A percentile compares a stretch with the other conserved stretches of the same genome.
These are phyloP conservation scores for Cephalopachus bancanus DNA, from an alignment of 2,797 vertebrate species.

Conservation along the genomic window DNA sequence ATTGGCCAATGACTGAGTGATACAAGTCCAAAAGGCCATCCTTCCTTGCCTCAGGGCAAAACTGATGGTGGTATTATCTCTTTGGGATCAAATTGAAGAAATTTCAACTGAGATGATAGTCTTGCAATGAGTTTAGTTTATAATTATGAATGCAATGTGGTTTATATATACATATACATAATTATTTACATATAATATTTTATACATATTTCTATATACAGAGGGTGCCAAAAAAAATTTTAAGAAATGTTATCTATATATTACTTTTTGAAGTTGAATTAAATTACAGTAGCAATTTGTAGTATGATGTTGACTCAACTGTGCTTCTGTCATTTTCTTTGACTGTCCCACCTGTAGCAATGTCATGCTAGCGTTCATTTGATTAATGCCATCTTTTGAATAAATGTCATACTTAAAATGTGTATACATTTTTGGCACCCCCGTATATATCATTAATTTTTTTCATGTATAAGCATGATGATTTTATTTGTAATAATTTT, in stretches of 20 bases:
- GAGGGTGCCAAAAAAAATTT: too few species aligned
- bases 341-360: too few species aligned
- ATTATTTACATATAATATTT: background rate
- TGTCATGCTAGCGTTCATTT: too few species aligned
- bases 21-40: background rate
- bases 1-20: background rate
- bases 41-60: background rate
- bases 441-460: background rate
- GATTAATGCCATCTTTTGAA: too few species aligned
- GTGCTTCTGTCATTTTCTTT: too few species aligned
- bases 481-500: slow-evolving; percentile 20
- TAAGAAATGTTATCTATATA: too few species aligned
- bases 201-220: background rate
- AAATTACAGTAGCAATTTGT: too few species aligned
- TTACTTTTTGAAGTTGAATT: too few species aligned
- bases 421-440: too few species aligned
- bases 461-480: background rate
- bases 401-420: too few species aligned
- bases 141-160: background rate
- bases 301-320: too few species aligned
- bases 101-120: background rate
- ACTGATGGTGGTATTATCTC: background rate
- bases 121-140: background rate
- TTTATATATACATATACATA: background rate
- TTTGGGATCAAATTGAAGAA: background rate